A percentile compares a stretch with the other conserved stretches of the same genome.
Conservation (phyloP, 2,888 invertebrate species). For the Drosophila parthenogenetica region DNA sequence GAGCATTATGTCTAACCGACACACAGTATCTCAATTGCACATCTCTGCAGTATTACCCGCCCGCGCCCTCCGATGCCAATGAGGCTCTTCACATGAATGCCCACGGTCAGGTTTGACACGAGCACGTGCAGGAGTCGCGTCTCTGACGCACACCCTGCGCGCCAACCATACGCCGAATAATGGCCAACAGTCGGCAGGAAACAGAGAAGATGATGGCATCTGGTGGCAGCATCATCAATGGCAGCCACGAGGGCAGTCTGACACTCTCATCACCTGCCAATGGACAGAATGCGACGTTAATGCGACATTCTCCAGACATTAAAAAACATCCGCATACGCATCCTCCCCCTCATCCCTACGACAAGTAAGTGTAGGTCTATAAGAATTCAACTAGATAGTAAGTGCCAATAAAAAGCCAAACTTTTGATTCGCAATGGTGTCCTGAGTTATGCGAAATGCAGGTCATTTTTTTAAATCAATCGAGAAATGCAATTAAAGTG, state of each 20-base stretch:
- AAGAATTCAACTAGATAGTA: constrained; percentile 48
- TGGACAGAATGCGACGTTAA: constrained; percentile 82
- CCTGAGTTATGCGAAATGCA: not conserved
- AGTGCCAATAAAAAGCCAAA: constrained; percentile 39
- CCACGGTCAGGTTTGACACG: constrained; percentile 94
- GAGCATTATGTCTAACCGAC: constrained; percentile 60
- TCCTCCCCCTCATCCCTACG: constrained; percentile 81
- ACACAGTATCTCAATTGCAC: constrained; percentile 84
- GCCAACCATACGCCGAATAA: constrained; percentile 85
- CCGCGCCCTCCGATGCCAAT: constrained; percentile 89
- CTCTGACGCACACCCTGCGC: constrained; percentile 86
- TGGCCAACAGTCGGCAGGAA: constrained; percentile 85
- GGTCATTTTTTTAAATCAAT: constrained; percentile 15
- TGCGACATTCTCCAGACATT: constrained; percentile 83
- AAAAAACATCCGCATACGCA: constrained; percentile 71
- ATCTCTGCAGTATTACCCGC: constrained; percentile 92
- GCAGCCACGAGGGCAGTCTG: constrained; percentile 63
- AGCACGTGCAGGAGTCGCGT: constrained; percentile 87
- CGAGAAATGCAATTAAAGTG: constrained; percentile 10
- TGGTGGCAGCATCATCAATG: constrained; percentile 53
- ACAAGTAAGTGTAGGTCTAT: constrained; percentile 73
- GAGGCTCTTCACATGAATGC: constrained; percentile 93
- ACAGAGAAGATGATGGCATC: constrained; percentile 84
- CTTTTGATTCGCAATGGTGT: not conserved
- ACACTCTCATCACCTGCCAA: constrained; percentile 75